Evolutionary conservation across 2,888 invertebrate genomes (phyloP), one percentile per base, ranked within the genome.

Genomic region (Elysia crispata): DNA sequence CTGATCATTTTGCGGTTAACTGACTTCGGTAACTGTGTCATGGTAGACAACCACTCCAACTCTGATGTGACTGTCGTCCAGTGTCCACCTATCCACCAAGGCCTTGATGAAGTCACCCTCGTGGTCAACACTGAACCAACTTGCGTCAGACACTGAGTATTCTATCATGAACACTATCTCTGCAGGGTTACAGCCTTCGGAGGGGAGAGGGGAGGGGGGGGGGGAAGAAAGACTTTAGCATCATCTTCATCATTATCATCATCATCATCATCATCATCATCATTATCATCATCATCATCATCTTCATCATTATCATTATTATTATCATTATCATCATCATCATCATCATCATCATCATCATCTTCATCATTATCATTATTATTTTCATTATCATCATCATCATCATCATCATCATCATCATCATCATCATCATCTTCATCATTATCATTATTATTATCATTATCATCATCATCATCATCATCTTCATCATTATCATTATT

Each of bases 91-190:
- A 23, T 66, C 66, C 6, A 66, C 30, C 18, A 66, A 6, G 6
- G 20, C 66, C 30, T 66, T 66, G 66, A 66, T 66, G 66, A 66
- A 66, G 66, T 66, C 66, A 5, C 66, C 66, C 66, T 66, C 66
- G 30, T 66, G 66, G 30, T 66, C 66, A 18, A 66, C 30, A 18
- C 66, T 66, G 60, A 23, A 23, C 30, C 23, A 23, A 28, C 66
- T 28, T 5, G 23, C 23, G 66, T 66, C 66, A 1, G 25, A 28
- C 23, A 18, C 18, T 3, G 28, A n/a, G 66, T 66, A 66, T 25
- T 66, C 66, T 11, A 66, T 66, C 66, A 66, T 28, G 25, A 66
- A 66, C 30, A 66, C 30, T 8, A 66, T 28, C 30, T 66, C 66
- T 28, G 28, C 66, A 1, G 25, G 23, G 18, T 28, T 18, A 15